Percentiles rank a stretch among this genome's conserved stretches.
Evolutionary conservation across 2,888 invertebrate genomes (phyloP).

Genomic region (Perithous albicinctus): DNA sequence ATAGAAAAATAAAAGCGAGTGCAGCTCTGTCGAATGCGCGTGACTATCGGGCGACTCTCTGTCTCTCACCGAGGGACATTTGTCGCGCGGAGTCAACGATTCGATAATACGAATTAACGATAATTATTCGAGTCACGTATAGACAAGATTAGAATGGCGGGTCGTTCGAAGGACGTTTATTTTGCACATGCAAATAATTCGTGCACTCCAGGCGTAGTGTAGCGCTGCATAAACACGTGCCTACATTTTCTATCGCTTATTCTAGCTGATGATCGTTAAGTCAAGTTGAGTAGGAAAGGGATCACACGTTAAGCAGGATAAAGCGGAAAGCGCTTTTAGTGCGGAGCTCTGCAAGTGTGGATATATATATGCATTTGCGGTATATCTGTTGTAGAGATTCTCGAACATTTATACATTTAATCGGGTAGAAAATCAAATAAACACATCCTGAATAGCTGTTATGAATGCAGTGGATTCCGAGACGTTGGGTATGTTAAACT

Average conservation of each 20-base stretch:
- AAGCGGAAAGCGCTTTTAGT: constrained; percentile 41
- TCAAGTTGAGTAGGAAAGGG: constrained; percentile 19
- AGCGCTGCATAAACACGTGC: background rate
- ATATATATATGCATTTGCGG: background rate
- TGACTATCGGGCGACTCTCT: too few species aligned
- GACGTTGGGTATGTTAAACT: background rate
- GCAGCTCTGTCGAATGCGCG: background rate
- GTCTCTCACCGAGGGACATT: background rate
- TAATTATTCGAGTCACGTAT: constrained; percentile 33
- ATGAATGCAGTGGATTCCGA: background rate
- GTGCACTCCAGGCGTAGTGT: background rate
- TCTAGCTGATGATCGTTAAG: background rate
- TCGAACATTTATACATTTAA: background rate
- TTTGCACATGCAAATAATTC: constrained; percentile 40
- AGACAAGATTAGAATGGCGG: constrained; percentile 24
- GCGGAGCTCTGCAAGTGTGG: constrained; percentile 1
- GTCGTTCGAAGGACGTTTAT: constrained; percentile 42
- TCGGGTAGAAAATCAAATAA: background rate
- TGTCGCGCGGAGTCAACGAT: constrained; percentile 12
- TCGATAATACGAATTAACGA: constrained; percentile 38
- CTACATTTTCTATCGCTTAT: background rate
- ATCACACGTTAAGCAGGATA: too few species aligned
- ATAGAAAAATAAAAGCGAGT: background rate
- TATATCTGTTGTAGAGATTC: background rate
- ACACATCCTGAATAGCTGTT: background rate